phyloP scores from a whole-genome alignment of 2,113 vertebrate genomes.

The Columba janthina region DNA sequence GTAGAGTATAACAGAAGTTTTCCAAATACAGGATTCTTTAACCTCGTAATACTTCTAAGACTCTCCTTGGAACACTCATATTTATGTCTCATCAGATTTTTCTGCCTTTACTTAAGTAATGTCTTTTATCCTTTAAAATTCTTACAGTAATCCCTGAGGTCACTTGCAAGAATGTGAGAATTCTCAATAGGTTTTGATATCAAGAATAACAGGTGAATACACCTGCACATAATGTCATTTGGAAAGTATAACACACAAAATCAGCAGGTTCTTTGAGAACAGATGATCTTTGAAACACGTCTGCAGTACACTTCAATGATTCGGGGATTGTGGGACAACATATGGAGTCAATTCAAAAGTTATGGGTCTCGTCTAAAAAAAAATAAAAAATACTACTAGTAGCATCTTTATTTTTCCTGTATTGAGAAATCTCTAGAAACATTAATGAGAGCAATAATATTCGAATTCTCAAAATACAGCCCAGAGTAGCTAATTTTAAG shows the following conservation, averaged over 20 bases:
- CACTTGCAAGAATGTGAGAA: neutral
- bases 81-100: neutral
- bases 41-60: neutral
- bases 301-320: neutral
- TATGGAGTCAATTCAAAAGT: neutral
- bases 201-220: neutral
- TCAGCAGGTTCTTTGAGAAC: neutral
- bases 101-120: neutral
- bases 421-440: neutral
- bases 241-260: neutral
- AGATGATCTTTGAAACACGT: neutral
- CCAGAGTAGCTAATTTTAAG: neutral
- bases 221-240: neutral
- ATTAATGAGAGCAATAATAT: neutral
- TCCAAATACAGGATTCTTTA: neutral
- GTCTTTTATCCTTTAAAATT: conserved; percentile 21
- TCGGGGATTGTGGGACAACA: neutral
- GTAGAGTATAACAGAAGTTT: neutral
- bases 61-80: neutral
- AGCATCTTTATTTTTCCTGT: neutral
- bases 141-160: conserved; percentile 8
- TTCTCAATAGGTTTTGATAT: neutral
- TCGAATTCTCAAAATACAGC: neutral
- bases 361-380: neutral
- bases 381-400: too few relatives aligned